Evolutionary conservation across 2,888 invertebrate genomes (phyloP).

Genomic region (Xestia sexstrigata): DNA sequence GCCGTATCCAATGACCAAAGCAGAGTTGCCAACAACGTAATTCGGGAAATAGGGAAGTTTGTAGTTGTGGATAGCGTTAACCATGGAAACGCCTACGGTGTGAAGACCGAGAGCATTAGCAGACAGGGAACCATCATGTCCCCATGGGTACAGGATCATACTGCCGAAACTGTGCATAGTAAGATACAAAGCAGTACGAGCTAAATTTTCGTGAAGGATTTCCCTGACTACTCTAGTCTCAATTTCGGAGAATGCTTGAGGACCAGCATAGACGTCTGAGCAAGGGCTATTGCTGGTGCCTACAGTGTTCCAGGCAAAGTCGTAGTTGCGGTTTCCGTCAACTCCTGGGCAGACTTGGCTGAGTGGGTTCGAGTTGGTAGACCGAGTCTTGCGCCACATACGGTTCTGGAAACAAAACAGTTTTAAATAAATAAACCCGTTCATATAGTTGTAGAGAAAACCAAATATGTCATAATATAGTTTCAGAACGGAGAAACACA

Average conservation of each 20-base stretch:
- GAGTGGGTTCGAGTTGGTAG: conserved; percentile 78
- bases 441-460: background rate
- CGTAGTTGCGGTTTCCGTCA: conserved; percentile 95
- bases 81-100: conserved; percentile 81
- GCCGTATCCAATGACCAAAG: conserved; percentile 87
- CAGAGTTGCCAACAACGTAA: conserved; percentile 90
- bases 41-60: conserved; percentile 78
- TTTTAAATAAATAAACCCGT: background rate
- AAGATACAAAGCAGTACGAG: conserved; percentile 91
- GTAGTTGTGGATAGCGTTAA: conserved; percentile 78
- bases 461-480: background rate
- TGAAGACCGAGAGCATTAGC: conserved; percentile 86
- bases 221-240: conserved; percentile 92
- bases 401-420: conserved; percentile 83
- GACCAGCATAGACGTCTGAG: conserved; percentile 91
- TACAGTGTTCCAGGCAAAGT: conserved; percentile 92
- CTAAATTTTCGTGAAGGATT: conserved; percentile 87
- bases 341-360: conserved; percentile 91
- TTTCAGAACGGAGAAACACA: background rate
- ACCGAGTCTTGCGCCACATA: conserved; percentile 93
- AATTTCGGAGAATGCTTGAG: conserved; percentile 91
- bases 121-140: conserved; percentile 89
- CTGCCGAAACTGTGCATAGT: conserved; percentile 95
- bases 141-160: conserved; percentile 93
- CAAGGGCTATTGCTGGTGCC: conserved; percentile 91